Evolutionary conservation across 2,113 vertebrate species (phyloP).

Genomic region (Anser cygnoides): DNA sequence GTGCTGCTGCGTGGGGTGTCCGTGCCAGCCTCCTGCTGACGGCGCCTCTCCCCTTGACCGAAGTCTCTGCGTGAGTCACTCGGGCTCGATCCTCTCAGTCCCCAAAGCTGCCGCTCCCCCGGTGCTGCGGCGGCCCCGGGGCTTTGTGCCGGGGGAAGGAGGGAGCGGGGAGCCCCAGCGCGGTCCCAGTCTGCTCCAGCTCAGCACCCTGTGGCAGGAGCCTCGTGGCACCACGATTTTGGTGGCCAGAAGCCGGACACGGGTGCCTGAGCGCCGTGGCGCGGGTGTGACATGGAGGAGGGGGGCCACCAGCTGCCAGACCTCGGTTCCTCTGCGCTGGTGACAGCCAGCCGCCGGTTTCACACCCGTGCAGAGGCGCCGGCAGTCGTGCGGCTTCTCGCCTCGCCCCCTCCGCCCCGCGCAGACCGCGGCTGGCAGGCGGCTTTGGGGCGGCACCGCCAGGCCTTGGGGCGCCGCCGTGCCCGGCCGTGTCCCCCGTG

Average conservation of each 20-base stretch:
- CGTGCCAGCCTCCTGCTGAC: neutral
- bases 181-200: neutral
- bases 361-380: neutral
- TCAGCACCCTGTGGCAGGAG: neutral
- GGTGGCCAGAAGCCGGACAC: neutral
- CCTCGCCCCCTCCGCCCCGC: fast-evolving
- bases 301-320: neutral
- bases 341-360: neutral
- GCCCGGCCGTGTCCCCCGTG: fast-evolving
- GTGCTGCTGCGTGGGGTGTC: neutral
- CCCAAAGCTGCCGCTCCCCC: neutral
- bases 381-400: fast-evolving
- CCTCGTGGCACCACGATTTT: neutral
- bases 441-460: fast-evolving
- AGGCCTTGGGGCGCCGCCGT: neutral
- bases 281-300: neutral
- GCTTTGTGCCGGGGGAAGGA: neutral
- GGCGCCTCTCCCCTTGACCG: neutral
- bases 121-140: fast-evolving
- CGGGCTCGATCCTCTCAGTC: slow-evolving; percentile 48
- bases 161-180: neutral
- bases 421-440: neutral
- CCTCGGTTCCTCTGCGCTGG: fast-evolving
- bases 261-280: fast-evolving
- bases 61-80: neutral